Percentiles rank a stretch among this genome's conserved stretches.
These are phyloP conservation scores for Dendrolimus pini DNA, from an alignment of 2,888 invertebrate species.

Conservation along the genomic window DNA sequence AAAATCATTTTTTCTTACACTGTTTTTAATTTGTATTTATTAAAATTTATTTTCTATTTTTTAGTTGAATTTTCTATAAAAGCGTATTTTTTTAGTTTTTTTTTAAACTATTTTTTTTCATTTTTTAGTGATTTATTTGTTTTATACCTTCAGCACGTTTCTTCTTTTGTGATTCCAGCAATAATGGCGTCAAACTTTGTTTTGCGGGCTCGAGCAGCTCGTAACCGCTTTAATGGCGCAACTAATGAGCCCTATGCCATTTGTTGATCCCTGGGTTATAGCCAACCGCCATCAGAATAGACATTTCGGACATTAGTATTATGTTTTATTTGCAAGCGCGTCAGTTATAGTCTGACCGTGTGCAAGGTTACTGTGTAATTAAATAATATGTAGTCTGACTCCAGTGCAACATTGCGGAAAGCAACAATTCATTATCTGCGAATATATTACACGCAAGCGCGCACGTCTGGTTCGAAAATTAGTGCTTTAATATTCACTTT, in stretches of 20 bases:
- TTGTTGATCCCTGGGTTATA: constrained; percentile 3
- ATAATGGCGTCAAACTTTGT: constrained; percentile 17
- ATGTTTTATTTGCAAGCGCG: background rate
- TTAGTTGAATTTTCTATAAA: too few relatives aligned
- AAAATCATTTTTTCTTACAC: too few relatives aligned
- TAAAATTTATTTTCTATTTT: too few relatives aligned
- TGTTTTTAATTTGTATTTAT: too few relatives aligned
- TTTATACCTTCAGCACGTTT: background rate
- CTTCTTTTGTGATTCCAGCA: background rate
- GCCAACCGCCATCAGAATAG: background rate
- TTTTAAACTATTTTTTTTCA: too few relatives aligned
- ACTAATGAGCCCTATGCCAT: constrained; percentile 29
- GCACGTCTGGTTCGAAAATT: too few relatives aligned
- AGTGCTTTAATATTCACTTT: too few relatives aligned
- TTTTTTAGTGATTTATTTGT: too few relatives aligned
- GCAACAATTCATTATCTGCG: too few relatives aligned
- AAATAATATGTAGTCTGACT: background rate
- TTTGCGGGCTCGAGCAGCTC: constrained; percentile 28
- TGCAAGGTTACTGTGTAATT: background rate
- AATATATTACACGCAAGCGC: too few relatives aligned
- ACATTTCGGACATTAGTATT: background rate
- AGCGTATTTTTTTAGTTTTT: too few relatives aligned
- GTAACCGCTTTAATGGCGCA: constrained; percentile 33
- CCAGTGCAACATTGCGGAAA: background rate
- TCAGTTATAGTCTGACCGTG: background rate